Conservation (phyloP, 2,113 vertebrate species). For the Ceuthmochares aereus region DNA sequence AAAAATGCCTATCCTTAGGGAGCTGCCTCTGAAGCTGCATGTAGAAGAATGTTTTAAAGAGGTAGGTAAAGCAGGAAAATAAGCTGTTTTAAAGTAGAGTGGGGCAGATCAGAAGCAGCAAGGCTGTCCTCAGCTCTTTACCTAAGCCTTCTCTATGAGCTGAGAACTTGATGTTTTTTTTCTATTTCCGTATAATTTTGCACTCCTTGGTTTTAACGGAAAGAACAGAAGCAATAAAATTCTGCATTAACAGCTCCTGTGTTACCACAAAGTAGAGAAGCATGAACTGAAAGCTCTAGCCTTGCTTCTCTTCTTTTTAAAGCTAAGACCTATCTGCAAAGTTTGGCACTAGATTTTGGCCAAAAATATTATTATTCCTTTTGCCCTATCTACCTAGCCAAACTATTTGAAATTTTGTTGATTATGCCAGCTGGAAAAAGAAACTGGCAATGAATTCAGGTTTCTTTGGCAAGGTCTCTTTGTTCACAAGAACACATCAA, state of each 20-base stretch:
- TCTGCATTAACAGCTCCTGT: neutral
- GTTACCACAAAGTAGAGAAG: neutral
- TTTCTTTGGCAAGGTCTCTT: constrained; percentile 16
- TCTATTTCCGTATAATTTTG: neutral
- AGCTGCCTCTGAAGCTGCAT: constrained; percentile 11
- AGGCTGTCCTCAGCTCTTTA: neutral
- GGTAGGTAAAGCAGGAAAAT: neutral
- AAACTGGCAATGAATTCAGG: neutral
- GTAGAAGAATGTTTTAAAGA: constrained; percentile 22
- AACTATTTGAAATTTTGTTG: constrained; percentile 43
- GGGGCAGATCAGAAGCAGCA: neutral
- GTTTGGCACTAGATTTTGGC: neutral
- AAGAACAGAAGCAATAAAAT: neutral
- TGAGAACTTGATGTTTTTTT: neutral
- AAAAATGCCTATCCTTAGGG: constrained; percentile 39
- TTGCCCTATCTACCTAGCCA: constrained; percentile 32
- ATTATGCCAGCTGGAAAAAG: constrained; percentile 37
- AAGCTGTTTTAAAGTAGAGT: neutral
- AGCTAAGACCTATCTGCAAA: constrained; percentile 8
- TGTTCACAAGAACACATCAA: constrained; percentile 9
- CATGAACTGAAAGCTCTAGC: no score
- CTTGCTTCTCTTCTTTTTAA: neutral
- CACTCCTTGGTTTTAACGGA: neutral
- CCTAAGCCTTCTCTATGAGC: neutral
- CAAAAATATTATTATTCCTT: constrained; percentile 34